Percentiles rank a stretch among this genome's conserved stretches.
Conservation (phyloP, 2,888 invertebrate genomes). For the Melangyna quadrimaculata region DNA sequence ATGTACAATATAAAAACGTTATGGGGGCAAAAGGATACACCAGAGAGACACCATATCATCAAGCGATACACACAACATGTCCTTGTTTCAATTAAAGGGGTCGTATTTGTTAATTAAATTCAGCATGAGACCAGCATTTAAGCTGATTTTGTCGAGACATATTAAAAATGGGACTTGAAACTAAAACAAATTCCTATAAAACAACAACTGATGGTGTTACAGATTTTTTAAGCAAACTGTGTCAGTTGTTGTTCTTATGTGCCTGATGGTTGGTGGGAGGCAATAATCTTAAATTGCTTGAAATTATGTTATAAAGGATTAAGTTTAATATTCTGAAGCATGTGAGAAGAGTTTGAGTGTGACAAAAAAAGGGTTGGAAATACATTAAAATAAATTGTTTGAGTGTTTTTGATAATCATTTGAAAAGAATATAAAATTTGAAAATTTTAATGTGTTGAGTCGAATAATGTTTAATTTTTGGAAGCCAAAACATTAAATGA, state of each 20-base stretch:
- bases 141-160: conserved; percentile 34
- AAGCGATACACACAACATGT: conserved; percentile 30
- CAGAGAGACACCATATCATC: conserved; percentile 1
- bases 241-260: background rate
- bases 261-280: background rate
- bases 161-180: background rate
- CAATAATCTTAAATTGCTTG: conserved; percentile 54
- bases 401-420: conserved; percentile 3
- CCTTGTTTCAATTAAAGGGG: conserved; percentile 66
- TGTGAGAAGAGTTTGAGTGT: background rate
- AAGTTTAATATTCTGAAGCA: conserved; percentile 20
- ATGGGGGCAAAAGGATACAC: background rate
- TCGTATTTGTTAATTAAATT: conserved; percentile 63
- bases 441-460: background rate
- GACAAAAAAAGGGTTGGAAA: background rate
- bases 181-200: background rate
- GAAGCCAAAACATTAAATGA: background rate
- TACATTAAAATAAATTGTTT: conserved; percentile 17
- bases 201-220: background rate
- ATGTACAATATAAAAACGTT: background rate
- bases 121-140: conserved; percentile 30
- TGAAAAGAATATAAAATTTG: background rate
- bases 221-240: background rate
- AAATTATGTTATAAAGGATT: conserved; percentile 46
- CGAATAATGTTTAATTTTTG: background rate